phyloP scores from a whole-genome alignment of 2,113 vertebrate genomes.

The Barnardius zonarius region DNA sequence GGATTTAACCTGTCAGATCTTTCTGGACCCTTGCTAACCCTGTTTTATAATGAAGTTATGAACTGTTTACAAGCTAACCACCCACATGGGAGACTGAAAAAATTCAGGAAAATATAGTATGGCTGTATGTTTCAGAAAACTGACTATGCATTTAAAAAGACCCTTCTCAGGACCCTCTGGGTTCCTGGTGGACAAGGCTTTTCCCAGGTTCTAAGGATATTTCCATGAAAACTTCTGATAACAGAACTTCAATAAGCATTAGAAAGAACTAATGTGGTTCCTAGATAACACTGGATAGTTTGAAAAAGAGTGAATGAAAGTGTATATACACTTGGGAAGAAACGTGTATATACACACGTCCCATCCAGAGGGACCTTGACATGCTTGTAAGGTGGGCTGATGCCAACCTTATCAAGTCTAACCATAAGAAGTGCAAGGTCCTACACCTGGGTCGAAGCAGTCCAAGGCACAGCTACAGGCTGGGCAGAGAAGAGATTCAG shows the following conservation, averaged over 20 bases:
- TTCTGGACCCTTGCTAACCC: background rate
- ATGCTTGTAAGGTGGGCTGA: too few species aligned
- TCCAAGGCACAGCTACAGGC: too few species aligned
- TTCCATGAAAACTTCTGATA: background rate
- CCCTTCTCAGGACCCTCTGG: background rate
- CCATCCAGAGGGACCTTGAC: too few species aligned
- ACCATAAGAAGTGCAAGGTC: too few species aligned
- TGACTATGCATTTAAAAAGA: background rate
- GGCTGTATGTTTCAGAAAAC: background rate
- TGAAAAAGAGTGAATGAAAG: background rate
- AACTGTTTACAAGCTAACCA: background rate
- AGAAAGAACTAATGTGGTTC: background rate
- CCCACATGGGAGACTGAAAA: background rate
- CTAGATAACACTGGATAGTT: background rate
- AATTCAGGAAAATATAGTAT: background rate
- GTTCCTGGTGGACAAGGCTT: background rate
- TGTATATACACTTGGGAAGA: background rate
- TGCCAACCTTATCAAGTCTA: too few species aligned
- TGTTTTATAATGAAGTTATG: background rate
- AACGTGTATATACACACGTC: background rate
- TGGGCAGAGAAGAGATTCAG: too few species aligned
- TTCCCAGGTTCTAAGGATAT: background rate
- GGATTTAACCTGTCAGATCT: constrained; percentile 20
- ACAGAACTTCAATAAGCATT: background rate
- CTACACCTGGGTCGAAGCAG: too few species aligned